A percentile compares a stretch with the other conserved stretches of the same genome.
Conservation (phyloP, 2,888 invertebrate species). For the Euplexia lucipara region DNA sequence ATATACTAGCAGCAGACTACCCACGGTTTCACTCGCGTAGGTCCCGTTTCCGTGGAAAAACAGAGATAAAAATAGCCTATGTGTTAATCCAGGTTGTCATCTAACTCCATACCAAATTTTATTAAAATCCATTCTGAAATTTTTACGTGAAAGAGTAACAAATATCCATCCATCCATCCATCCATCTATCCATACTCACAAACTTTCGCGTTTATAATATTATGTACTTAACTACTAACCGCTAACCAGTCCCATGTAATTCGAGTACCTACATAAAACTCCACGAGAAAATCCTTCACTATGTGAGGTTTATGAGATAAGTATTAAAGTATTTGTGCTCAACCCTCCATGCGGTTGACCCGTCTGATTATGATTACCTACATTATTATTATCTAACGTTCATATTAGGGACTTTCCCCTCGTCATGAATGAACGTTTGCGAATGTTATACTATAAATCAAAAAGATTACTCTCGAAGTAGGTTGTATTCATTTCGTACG, state of each 20-base stretch:
- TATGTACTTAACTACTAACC: conserved; percentile 14
- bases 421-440: conserved; percentile 26
- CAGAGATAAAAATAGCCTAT: too few species aligned
- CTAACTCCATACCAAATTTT: too few species aligned
- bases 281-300: conserved; percentile 14
- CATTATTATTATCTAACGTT: conserved; percentile 36
- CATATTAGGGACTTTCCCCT: conserved; percentile 41
- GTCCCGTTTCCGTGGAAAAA: too few species aligned
- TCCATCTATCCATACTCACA: too few species aligned
- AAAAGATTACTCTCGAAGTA: conserved; percentile 45
- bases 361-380: conserved; percentile 35
- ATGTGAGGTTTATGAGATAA: conserved; percentile 15
- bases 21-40: too few species aligned
- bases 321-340: conserved; percentile 32
- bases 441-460: conserved; percentile 54
- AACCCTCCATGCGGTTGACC: conserved; percentile 35
- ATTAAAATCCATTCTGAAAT: too few species aligned
- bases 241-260: conserved; percentile 1
- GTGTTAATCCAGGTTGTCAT: too few species aligned
- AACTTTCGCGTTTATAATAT: too few species aligned
- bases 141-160: too few species aligned
- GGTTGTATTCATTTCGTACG: conserved; percentile 38
- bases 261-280: conserved; percentile 1
- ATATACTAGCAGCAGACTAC: too few species aligned
- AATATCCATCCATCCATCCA: too few species aligned